phyloP scores from a whole-genome alignment of 2,113 vertebrate genomes.

The Craseonycteris thonglongyai region DNA sequence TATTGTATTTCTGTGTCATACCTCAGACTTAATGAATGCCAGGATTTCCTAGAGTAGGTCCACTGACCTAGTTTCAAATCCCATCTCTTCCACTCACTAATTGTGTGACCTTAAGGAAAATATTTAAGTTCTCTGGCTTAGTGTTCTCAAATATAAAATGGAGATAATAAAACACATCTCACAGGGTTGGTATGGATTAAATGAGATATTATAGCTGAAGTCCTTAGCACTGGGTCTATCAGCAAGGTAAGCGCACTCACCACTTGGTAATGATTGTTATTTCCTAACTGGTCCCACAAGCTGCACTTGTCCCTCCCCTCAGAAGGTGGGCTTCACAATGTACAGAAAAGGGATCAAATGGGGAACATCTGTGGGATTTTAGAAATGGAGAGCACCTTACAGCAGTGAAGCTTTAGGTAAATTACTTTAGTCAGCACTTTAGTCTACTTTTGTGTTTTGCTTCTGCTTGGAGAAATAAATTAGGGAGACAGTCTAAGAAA shows the following conservation, averaged over 20 bases:
- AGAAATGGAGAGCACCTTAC: neutral
- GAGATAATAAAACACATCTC: neutral
- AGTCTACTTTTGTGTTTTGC: neutral
- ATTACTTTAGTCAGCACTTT: neutral
- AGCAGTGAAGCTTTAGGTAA: neutral
- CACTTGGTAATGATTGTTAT: neutral
- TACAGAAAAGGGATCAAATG: neutral
- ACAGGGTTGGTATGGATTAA: neutral
- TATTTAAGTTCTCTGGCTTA: neutral
- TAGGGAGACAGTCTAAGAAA: neutral
- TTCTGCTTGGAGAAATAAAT: slow-evolving; percentile 14
- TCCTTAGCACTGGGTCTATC: neutral
- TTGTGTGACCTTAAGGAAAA: neutral
- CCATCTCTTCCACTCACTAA: neutral
- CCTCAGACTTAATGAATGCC: neutral
- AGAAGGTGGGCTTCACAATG: neutral
- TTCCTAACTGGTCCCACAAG: neutral
- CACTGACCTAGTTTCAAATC: neutral
- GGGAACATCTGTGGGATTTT: neutral
- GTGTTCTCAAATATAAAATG: neutral
- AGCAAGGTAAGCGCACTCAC: neutral
- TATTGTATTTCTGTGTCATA: neutral
- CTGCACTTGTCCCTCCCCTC: too few relatives aligned
- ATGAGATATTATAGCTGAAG: neutral
- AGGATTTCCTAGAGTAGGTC: neutral